Conservation (phyloP, 92 coral and sea anemone genomes). For the Porites lobata region DNA sequence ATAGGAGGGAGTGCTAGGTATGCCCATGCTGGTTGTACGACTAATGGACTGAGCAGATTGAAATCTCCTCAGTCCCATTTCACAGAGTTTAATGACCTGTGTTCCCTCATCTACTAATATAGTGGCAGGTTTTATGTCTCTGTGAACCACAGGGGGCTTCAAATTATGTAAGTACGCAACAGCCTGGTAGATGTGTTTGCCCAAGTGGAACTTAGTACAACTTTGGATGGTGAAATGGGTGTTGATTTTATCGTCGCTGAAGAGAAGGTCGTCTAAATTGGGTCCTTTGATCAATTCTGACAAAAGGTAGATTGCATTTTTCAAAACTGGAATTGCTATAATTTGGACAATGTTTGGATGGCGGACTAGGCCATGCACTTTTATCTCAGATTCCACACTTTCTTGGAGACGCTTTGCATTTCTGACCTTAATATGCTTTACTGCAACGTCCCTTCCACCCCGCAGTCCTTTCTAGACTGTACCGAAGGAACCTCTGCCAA, state of each 20-base stretch:
- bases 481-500: constrained; percentile 77
- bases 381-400: constrained; percentile 56
- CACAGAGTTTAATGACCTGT: constrained; percentile 63
- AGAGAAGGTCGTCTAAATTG: constrained; percentile 62
- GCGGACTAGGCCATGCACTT: constrained; percentile 61
- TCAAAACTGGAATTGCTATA: constrained; percentile 65
- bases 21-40: constrained; percentile 38
- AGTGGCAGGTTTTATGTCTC: constrained; percentile 82
- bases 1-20: constrained; percentile 68
- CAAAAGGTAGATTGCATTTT: constrained; percentile 67
- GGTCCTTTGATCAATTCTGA: constrained; percentile 45
- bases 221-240: neutral
- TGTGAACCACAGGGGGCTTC: constrained; percentile 70
- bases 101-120: constrained; percentile 48
- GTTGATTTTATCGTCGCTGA: constrained; percentile 10
- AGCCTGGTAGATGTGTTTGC: constrained; percentile 45
- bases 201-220: constrained; percentile 33
- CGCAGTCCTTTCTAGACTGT: constrained; percentile 68
- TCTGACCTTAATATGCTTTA: constrained; percentile 62
- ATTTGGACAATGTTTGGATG: constrained; percentile 81
- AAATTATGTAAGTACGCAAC: constrained; percentile 69
- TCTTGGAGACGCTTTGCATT: constrained; percentile 52
- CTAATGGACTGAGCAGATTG: constrained; percentile 45
- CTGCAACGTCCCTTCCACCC: constrained; percentile 80
- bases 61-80: constrained; percentile 59